Base-by-base conservation (phyloP, 2,888 invertebrate genomes). In the Iphiclides podalirius region DNA sequence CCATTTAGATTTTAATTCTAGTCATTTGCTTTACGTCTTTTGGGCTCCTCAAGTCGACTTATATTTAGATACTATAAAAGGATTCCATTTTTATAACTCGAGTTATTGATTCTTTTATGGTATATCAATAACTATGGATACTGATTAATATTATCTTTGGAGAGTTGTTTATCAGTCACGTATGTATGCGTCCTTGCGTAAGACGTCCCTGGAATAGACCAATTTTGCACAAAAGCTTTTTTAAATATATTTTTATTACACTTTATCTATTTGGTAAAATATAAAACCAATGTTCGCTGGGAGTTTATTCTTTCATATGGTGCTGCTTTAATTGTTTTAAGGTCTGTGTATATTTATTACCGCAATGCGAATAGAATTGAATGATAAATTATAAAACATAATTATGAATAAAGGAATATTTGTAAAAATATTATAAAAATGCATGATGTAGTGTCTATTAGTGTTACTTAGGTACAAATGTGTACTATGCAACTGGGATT, bases 161-260 rank as follows among this genome's bases (percentile, higher is more conserved):
- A 50, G 35, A 23, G 41, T 46, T 48, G 26, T 51, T 48, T 52
- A 48, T 44, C 51, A 43, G 37, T 35, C 43, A 44, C 51, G 35
- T 46, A 43, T 4, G 20, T 31, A 31, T 26, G 26, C 47, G 48
- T 57, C 39, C 41, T 51, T 9, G 11, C 48, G 59, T 61, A 57
- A 55, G 52, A 58, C 57, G 51, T 57, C 59, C 61, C 61, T 62
- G 53, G 50, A 53, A 56, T 48, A 62, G 62, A 62, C 63, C 63
- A 64, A 64, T 64, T 64, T 62, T 51, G 52, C 55, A 49, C 49
- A 39, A 26, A 44, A 13, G 44, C 50, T 45, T 50, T 44, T 42
- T 17, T 45, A 50, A 35, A 44, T 44, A 39, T 34, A 35, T 35
- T 44, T 20, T 31, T 34, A 49, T 42, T 31, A 49, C 13, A 28